phyloP scores from a whole-genome alignment of 2,888 invertebrate species.

The Scaptomyza caliginosa region DNA sequence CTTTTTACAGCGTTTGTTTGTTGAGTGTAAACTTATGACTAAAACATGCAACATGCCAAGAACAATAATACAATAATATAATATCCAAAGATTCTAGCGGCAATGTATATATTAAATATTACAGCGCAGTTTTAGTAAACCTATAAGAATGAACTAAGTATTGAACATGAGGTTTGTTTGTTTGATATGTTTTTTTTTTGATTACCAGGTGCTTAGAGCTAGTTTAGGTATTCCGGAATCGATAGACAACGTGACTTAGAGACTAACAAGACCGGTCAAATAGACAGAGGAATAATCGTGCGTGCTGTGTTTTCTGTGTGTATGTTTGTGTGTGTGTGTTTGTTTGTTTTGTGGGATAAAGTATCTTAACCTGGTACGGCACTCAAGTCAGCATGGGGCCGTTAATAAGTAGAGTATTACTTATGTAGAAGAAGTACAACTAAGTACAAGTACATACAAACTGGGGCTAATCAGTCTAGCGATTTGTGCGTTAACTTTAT shows the following conservation, averaged over 20 bases:
- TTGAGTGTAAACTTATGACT: slow-evolving; percentile 57
- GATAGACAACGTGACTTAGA: slow-evolving; percentile 58
- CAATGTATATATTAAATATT: slow-evolving; percentile 7
- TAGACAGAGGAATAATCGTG: background rate
- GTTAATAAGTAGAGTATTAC: slow-evolving; percentile 22
- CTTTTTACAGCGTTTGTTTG: slow-evolving; percentile 53
- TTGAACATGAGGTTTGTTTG: slow-evolving; percentile 18
- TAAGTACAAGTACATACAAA: slow-evolving; percentile 22
- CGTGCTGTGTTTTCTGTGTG: slow-evolving; percentile 40
- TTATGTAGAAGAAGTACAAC: slow-evolving; percentile 27
- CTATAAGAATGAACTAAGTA: slow-evolving; percentile 40
- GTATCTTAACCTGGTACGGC: slow-evolving; percentile 52
- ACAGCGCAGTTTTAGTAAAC: slow-evolving; percentile 62
- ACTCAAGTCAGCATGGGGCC: slow-evolving; percentile 59
- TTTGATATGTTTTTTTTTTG: too few relatives aligned
- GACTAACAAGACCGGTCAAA: slow-evolving; percentile 44
- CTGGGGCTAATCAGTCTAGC: slow-evolving; percentile 23
- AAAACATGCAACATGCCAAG: slow-evolving; percentile 57
- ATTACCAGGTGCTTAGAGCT: slow-evolving; percentile 45
- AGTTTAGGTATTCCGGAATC: slow-evolving; percentile 80
- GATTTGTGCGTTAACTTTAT: slow-evolving; percentile 52
- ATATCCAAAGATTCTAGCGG: slow-evolving; percentile 19
- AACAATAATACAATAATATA: slow-evolving; percentile 5
- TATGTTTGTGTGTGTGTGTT: background rate
- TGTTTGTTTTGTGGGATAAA: background rate